phyloP scores from a whole-genome alignment of 2,888 invertebrate species.

The Rhingia campestris region DNA sequence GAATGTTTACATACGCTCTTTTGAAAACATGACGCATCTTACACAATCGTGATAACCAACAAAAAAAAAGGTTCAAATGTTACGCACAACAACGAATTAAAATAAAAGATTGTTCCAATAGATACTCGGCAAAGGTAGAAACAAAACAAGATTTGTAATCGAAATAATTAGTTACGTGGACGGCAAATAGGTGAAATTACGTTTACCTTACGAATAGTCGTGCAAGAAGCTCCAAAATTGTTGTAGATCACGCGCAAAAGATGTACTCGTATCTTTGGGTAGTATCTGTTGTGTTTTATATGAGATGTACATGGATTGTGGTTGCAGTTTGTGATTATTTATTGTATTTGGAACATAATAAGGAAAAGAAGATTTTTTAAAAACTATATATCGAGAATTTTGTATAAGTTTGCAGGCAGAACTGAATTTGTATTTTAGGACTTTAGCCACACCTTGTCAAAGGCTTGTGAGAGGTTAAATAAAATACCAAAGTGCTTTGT shows the following conservation, averaged over 20 bases:
- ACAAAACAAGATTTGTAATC: slow-evolving; percentile 12
- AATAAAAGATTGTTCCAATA: slow-evolving; percentile 13
- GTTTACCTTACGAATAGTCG: slow-evolving; percentile 10
- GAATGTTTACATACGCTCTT: slow-evolving; percentile 1
- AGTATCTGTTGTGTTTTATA: neutral
- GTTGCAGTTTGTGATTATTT: neutral
- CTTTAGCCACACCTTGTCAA: too few species aligned
- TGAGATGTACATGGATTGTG: neutral
- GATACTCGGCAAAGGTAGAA: neutral
- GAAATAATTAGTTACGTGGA: slow-evolving; percentile 33
- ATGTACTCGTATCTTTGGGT: neutral
- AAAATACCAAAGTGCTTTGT: too few species aligned
- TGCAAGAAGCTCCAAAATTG: slow-evolving; percentile 15
- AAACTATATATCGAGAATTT: too few species aligned
- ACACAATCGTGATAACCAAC: slow-evolving; percentile 1
- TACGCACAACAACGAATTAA: slow-evolving; percentile 4
- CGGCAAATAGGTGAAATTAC: slow-evolving; percentile 12
- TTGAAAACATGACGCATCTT: slow-evolving; percentile 7
- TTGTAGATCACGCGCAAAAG: slow-evolving; percentile 25
- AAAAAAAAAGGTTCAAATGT: slow-evolving; percentile 15
- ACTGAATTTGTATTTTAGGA: too few species aligned
- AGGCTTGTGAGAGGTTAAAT: too few species aligned
- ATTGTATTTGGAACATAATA: too few species aligned
- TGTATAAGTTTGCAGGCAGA: too few species aligned
- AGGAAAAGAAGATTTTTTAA: too few species aligned